Evolutionary conservation across 2,797 vertebrate species (phyloP), one percentile per base, ranked within the genome.

Genomic region (Scomberomorus guttatus): DNA sequence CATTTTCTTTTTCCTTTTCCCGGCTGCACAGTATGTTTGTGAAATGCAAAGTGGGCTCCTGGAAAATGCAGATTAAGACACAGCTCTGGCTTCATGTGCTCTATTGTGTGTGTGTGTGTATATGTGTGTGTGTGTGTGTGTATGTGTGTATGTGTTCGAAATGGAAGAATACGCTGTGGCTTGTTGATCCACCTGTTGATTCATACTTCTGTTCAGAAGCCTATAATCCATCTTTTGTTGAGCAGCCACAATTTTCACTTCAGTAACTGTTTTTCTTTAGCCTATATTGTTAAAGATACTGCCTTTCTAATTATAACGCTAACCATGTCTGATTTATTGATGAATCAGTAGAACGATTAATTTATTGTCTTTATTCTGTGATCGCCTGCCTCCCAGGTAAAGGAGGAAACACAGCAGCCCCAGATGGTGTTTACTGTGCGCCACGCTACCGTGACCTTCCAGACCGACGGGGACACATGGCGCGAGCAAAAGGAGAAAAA

Each of bases 401-500:
- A 97, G 69, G 96, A 96, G 48, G 92, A 95, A 1, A 86, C 94
- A 0, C 96, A 95, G 74, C 96, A 96, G 85, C 96, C 98, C 0
- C 96, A 98, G 95, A 97, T 96, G 96, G 95, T 96, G 84, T 98
- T 98, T 89, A 96, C 96, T 0, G 96, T 95, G 80, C 96, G 97
- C 29, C 97, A 97, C 0, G 95, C 97, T 72, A 97, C 96, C 0
- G 97, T 98, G 82, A 97, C 97, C 4, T 97, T 99, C 95, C 98
- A 98, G 95, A 97, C 97, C 0, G 97, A 98, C 0, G 97, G 97
- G 7, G 97, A 98, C 83, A 96, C 96, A 0, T 98, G 97, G 98
- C 94, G 97, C 13, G 98, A 98, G 85, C 98, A 98, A 96, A 99
- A 98, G 90, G 98, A 99, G 88, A 97, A 96, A 82, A 96, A 93